These are phyloP conservation scores for Penaeus chinensis DNA, from an alignment of 1,140 invertebrate species.

Conservation along the genomic window DNA sequence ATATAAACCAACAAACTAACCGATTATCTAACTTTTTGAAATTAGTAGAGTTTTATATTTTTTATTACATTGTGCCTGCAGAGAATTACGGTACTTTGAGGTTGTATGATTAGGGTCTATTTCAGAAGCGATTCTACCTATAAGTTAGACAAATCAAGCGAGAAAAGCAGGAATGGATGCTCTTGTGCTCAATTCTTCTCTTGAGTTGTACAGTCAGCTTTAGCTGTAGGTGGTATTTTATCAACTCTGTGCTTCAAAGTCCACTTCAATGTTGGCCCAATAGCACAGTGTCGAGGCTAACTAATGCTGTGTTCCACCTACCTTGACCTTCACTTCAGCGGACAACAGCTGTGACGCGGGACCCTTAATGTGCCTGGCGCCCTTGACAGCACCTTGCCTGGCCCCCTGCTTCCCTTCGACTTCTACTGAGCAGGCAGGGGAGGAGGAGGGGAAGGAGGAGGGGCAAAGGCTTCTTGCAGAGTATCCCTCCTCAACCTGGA, in stretches of 20 bases:
- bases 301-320: slow-evolving; percentile 43
- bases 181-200: too few species aligned
- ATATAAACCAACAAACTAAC: too few species aligned
- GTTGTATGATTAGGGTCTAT: too few species aligned
- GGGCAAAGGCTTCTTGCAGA: slow-evolving; percentile 2
- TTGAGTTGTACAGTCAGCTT: too few species aligned
- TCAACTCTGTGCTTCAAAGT: slow-evolving; percentile 1
- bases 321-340: slow-evolving; percentile 49
- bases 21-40: too few species aligned
- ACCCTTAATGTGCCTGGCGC: slow-evolving; percentile 26
- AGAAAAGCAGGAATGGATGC: too few species aligned
- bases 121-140: too few species aligned
- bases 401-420: slow-evolving; percentile 28
- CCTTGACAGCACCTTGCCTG: background rate
- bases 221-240: too few species aligned
- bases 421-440: slow-evolving; percentile 3
- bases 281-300: slow-evolving; percentile 8
- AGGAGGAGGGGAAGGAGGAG: slow-evolving; percentile 34
- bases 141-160: too few species aligned
- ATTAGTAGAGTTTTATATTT: too few species aligned
- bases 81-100: too few species aligned
- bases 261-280: background rate
- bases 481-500: slow-evolving; percentile 23
- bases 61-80: too few species aligned
- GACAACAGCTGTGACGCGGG: slow-evolving; percentile 44